Conservation (phyloP, 1,140 invertebrate species). For the Saccostrea echinata region DNA sequence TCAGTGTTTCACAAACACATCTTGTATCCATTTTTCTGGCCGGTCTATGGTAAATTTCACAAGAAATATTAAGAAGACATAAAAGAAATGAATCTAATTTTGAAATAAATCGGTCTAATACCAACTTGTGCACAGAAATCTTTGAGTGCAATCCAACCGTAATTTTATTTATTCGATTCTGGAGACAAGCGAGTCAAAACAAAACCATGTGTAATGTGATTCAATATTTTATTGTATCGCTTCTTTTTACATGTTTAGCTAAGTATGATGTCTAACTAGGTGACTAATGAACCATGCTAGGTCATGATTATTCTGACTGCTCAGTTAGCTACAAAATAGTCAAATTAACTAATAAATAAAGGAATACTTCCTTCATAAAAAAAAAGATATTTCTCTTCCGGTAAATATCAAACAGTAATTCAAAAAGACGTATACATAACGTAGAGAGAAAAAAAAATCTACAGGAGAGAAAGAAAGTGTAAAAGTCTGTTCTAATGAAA, state of each 20-base stretch:
- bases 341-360: not conserved
- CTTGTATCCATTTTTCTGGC: too few relatives aligned
- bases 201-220: not conserved
- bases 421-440: not conserved
- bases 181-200: not conserved
- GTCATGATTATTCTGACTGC: not conserved
- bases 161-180: too few relatives aligned
- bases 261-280: constrained; percentile 18
- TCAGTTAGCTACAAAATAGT: not conserved
- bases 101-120: too few relatives aligned
- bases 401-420: not conserved
- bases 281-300: constrained; percentile 23
- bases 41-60: too few relatives aligned
- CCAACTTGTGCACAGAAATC: too few relatives aligned
- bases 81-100: too few relatives aligned
- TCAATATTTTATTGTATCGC: constrained; percentile 23
- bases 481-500: not conserved
- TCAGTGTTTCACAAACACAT: too few relatives aligned
- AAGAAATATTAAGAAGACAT: too few relatives aligned
- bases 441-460: not conserved
- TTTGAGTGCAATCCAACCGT: too few relatives aligned
- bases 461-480: not conserved
- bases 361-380: not conserved
- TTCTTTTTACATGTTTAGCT: constrained; percentile 20
- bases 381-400: not conserved